Evolutionary conservation across 2,888 invertebrate genomes (phyloP), one percentile per base, ranked within the genome.

Genomic region (Trissolcus brochymenae): DNA sequence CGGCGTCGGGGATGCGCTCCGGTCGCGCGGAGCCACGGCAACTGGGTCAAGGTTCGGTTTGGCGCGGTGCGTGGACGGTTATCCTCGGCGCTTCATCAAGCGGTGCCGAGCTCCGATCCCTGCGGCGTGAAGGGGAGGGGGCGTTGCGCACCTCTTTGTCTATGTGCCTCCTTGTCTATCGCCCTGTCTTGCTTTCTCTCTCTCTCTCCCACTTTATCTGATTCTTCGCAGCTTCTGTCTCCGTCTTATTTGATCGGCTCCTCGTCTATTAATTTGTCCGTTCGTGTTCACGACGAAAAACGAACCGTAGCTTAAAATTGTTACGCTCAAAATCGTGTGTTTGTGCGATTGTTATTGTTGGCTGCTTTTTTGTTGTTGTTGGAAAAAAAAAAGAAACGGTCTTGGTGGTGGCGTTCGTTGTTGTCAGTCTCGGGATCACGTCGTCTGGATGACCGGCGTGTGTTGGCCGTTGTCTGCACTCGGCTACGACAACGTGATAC

Each of bases 41-140:
- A 82, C 73, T 83, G 80, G 84, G 84, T 84, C 84, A 84, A 84
- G 84, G 83, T 84, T 84, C 80, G 79, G 40, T 54, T 64, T 72
- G 72, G 75, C 68, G 77, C 80, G 77, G 77, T 73, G 82, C 80
- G 43, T 61, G 59, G 29, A 25, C 62, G 62, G 49, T 53, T 49
- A 49, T 41, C 61, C 56, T 49, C 56, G 51, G 57, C 53, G 64
- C 49, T 56, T 62, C 35, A 40, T 17, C 51, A 51, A 51, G 51
- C 16, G 17, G 19, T 40, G 13, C 21, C 19, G 41, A 14, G 53
- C 13, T 41, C 9, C 13, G 62, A n/a, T 16, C 19, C 16, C 40
- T 4, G 35, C 21, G 40, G 79, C 17, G 56, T 43, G 49, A 4
- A 17, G 49, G 14, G 25, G 35, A 14, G 50, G 54, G 51, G 55